A percentile compares a stretch with the other conserved stretches of the same genome.
Evolutionary conservation across 2,797 vertebrate species (phyloP).

Genomic region (Rachycentron canadum): DNA sequence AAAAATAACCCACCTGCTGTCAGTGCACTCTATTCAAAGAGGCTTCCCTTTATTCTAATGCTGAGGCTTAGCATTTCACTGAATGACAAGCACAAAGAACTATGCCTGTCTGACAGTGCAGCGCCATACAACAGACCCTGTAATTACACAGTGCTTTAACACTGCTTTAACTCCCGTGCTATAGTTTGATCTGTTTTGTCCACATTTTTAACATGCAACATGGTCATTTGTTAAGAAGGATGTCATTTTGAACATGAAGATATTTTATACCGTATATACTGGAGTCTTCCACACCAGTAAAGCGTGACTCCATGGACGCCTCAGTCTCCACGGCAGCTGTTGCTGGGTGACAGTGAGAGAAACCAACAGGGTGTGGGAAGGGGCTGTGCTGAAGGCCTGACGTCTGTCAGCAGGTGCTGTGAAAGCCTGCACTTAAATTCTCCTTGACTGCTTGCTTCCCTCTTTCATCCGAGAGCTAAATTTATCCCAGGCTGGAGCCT

Average conservation of each 20-base stretch:
- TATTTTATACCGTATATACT: background rate
- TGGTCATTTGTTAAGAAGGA: background rate
- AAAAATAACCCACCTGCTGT: slow-evolving; percentile 75
- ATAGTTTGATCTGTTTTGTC: background rate
- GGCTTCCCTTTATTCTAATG: slow-evolving; percentile 46
- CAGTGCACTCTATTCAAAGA: slow-evolving; percentile 58
- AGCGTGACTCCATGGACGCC: slow-evolving; percentile 33
- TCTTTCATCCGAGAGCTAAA: slow-evolving; percentile 76
- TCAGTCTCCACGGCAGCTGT: slow-evolving; percentile 68
- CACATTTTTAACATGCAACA: background rate
- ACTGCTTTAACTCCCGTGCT: background rate
- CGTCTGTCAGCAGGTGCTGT: slow-evolving; percentile 82
- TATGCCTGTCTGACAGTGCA: background rate
- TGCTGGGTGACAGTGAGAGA: slow-evolving; percentile 67
- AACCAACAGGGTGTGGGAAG: slow-evolving; percentile 59
- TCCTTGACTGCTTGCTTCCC: slow-evolving; percentile 54
- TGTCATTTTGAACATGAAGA: background rate
- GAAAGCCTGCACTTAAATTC: slow-evolving; percentile 78
- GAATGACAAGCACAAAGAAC: slow-evolving; percentile 27
- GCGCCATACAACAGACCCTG: background rate
- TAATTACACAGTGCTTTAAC: slow-evolving; percentile 10
- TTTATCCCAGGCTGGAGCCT: slow-evolving; percentile 68
- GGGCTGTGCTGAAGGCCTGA: slow-evolving; percentile 62
- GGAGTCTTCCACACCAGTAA: slow-evolving; percentile 21
- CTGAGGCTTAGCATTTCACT: slow-evolving; percentile 45